Evolutionary conservation across 2,797 vertebrate species (phyloP).

Genomic region (Uromys caudimaculatus): DNA sequence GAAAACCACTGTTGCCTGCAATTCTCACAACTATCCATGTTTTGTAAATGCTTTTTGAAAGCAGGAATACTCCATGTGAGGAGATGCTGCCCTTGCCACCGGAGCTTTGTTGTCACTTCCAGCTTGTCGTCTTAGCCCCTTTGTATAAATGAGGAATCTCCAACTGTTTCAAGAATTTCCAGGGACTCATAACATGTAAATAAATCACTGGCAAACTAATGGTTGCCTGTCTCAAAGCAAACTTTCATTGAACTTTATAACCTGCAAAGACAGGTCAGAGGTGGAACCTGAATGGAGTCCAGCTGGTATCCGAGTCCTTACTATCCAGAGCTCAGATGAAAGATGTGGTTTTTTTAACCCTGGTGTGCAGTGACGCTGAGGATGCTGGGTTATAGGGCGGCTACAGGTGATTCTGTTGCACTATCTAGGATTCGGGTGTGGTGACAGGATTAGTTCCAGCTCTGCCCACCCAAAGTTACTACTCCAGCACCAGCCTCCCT

Average conservation of each 20-base stretch:
- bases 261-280: constrained; percentile 56
- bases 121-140: neutral
- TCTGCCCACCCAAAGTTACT: constrained; percentile 79
- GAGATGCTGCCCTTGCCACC: neutral
- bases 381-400: constrained; percentile 90
- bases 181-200: neutral
- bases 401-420: no score
- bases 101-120: neutral
- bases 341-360: constrained; percentile 91
- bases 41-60: neutral
- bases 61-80: neutral
- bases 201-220: constrained; percentile 14
- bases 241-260: constrained; percentile 71
- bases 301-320: constrained; percentile 70
- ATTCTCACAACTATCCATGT: neutral
- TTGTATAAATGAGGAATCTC: neutral
- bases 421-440: neutral
- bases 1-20: neutral
- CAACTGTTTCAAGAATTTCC: neutral
- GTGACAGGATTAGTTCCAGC: neutral
- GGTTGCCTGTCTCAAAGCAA: neutral
- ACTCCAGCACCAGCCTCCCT: neutral
- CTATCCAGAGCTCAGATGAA: constrained; percentile 88
- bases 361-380: constrained; percentile 88
- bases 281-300: constrained; percentile 19